Evolutionary conservation across 2,888 invertebrate genomes (phyloP), one percentile per base, ranked within the genome.

Genomic region (Teleogryllus oceanicus): DNA sequence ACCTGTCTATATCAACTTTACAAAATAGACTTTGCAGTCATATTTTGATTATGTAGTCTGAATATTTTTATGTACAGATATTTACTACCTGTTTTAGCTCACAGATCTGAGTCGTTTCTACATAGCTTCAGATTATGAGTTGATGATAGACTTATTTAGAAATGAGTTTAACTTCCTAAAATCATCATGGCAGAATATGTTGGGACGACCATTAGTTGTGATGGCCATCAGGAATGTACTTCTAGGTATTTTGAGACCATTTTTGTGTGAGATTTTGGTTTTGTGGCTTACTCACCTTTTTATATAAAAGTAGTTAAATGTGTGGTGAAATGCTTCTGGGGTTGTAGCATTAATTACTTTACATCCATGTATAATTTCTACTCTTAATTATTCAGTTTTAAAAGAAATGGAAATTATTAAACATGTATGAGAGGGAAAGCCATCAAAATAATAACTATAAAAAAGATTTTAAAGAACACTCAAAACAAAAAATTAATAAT

Each of bases 91-190:
- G n/a, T 86, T 86, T 85, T 91, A 99, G 98, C 96, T 97, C 91
- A 96, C 97, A 91, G 99, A 99, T 91, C 94, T 95, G 91, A 94
- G 94, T 87, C 94, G 96, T 88, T 98, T 98, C 93, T 99, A 99
- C 94, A 95, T 98, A 88, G 97, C 97, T 87, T 96, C 97, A 87
- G 99, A 99, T 90, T 95, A 95, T 89, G 96, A 97, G 89, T 92
- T 99, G 89, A 94, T 98, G 94, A 94, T 98, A 87, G 98, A 99
- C 90, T 95, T 95, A 88, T 94, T 97, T 90, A 96, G 96, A 91
- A 95, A 96, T 85, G 97, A 98, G 90, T 94, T 98, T 87, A 95
- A 96, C 91, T 98, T 97, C 92, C 93, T 98, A 90, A 97, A 98
- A 91, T 96, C 95, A 85, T 96, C 96, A 88, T 99, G 99, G 99